phyloP scores from a whole-genome alignment of 2,888 invertebrate species.

The Lochmaea crataegi region DNA sequence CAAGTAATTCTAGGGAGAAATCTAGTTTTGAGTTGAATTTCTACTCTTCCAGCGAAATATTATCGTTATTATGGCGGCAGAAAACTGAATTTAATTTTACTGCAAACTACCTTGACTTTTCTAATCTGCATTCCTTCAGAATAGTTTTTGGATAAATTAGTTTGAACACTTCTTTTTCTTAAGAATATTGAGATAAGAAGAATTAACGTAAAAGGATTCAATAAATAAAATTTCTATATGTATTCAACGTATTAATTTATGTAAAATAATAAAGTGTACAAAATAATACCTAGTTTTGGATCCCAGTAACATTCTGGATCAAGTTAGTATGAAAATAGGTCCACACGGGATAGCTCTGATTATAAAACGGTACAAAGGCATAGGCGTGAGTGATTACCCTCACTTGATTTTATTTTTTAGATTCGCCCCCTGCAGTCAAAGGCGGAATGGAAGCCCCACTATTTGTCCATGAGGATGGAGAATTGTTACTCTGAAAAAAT shows the following conservation, averaged over 20 bases:
- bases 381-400: conserved; percentile 22
- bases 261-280: conserved; percentile 36
- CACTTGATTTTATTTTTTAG: conserved; percentile 29
- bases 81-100: too few relatives aligned
- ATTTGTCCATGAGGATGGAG: conserved; percentile 46
- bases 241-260: conserved; percentile 28
- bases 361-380: conserved; percentile 39
- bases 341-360: conserved; percentile 15
- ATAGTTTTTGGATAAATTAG: not conserved
- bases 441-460: conserved; percentile 53
- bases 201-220: not conserved
- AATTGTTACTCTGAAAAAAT: conserved; percentile 45
- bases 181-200: not conserved
- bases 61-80: too few relatives aligned
- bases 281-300: conserved; percentile 37
- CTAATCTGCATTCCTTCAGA: too few relatives aligned
- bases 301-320: conserved; percentile 29
- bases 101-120: too few relatives aligned
- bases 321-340: conserved; percentile 39
- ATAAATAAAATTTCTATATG: not conserved
- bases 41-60: too few relatives aligned
- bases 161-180: not conserved
- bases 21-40: too few relatives aligned
- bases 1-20: too few relatives aligned
- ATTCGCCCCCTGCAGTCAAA: conserved; percentile 29